Percentiles rank a stretch among this genome's conserved stretches.
Evolutionary conservation across 2,113 vertebrate species (phyloP).

Genomic region (Alethe diademata): DNA sequence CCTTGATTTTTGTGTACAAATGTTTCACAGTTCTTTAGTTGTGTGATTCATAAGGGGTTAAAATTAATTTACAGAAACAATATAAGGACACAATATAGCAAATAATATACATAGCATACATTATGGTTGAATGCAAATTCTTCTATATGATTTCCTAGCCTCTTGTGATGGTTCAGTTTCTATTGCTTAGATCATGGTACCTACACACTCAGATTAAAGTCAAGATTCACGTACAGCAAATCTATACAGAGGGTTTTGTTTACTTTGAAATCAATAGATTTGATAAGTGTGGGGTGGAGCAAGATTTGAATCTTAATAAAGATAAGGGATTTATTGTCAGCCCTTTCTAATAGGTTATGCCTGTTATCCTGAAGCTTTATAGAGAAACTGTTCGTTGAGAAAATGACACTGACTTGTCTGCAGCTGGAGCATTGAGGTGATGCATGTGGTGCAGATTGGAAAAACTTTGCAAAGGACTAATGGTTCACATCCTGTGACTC

Average conservation of each 20-base stretch:
- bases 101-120: not conserved
- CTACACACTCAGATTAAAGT: not conserved
- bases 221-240: not conserved
- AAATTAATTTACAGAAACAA: slow-evolving; percentile 16
- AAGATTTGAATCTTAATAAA: slow-evolving; percentile 26
- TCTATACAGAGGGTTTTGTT: slow-evolving; percentile 6
- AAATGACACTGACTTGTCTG: not conserved
- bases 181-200: not conserved
- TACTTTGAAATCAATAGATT: slow-evolving; percentile 15
- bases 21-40: not conserved
- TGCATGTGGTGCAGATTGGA: not conserved
- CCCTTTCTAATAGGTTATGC: not conserved
- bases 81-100: not conserved
- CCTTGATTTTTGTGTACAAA: not conserved
- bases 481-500: not conserved
- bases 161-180: not conserved
- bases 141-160: not conserved
- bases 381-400: not conserved
- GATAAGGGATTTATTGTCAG: slow-evolving; percentile 9
- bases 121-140: not conserved
- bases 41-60: not conserved
- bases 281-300: not conserved
- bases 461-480: not conserved
- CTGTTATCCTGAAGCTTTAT: not conserved
- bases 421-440: not conserved